Evolutionary conservation across 2,113 vertebrate species (phyloP), one percentile per base, ranked within the genome.

Genomic region (Maccullochella peelii): DNA sequence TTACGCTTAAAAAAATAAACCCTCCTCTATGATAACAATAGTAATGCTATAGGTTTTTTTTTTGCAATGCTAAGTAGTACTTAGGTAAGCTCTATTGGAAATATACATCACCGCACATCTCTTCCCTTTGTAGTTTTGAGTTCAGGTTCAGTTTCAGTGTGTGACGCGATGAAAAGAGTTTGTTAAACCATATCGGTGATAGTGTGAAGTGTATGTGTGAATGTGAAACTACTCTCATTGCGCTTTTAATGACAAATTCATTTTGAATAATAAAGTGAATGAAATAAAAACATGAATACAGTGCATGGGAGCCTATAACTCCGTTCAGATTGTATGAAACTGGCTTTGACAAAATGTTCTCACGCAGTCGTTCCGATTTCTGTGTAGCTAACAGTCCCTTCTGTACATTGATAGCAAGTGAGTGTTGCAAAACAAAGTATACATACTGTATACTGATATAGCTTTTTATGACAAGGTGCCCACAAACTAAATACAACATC

Each of bases 1-100:
- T 95, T 94, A 95, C 89, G 89, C 93, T 95, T 96, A 95, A 89
- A 95, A 95, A 95, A 95, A 95, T 95, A 96, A 95, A 96, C 90
- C 91, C 91, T 94, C 92, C 93, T 96, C 95, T 96, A 94, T 95
- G 81, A 94, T 93, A 95, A 93, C 91, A 95, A 94, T 93, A 93
- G 88, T 93, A 94, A 94, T 93, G 92, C 93, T 95, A 94, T 94
- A 94, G 86, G 90, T 94, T 92, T 88, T 85, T 80, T 90, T 88
- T 86, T 94, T 91, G 93, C 90, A 88, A 94, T 91, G 91, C 94
- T 96, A 96, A 94, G 94, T 92, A 95, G 87, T 95, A 94, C 88
- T 91, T 94, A 88, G 89, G 88, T 95, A 94, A 93, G 91, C 92
- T 93, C 94, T 95, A 94, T 92, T 88, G 87, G 89, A 95, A 95